Evolutionary conservation across 2,888 invertebrate genomes (phyloP).

Genomic region (Magallana nippona): DNA sequence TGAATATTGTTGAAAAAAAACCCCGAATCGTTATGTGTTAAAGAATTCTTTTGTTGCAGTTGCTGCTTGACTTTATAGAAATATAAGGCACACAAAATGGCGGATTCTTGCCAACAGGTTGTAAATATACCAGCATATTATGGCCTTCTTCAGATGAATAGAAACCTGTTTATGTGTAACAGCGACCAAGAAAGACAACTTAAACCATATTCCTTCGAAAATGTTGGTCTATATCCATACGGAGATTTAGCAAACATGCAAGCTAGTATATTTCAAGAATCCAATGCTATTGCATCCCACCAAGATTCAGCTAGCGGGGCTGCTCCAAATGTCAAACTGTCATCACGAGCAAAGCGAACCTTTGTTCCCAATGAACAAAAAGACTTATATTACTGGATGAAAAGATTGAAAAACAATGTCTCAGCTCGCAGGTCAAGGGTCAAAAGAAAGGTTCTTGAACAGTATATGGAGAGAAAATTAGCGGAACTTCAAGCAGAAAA

Average conservation of each 20-base stretch:
- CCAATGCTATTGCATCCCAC: neutral
- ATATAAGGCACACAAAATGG: neutral
- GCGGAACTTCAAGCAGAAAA: slow-evolving; percentile 43
- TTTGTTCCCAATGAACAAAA: slow-evolving; percentile 46
- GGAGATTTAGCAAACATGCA: neutral
- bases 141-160: slow-evolving; percentile 6
- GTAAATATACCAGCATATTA: neutral
- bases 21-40: too few relatives aligned
- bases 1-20: too few relatives aligned
- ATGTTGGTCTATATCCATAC: neutral
- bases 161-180: neutral
- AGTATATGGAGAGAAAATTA: slow-evolving; percentile 42
- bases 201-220: neutral
- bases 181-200: neutral
- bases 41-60: too few relatives aligned
- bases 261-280: neutral
- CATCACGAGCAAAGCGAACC: slow-evolving; percentile 40
- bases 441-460: slow-evolving; percentile 45
- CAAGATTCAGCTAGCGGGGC: neutral
- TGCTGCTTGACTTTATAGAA: too few relatives aligned
- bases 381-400: slow-evolving; percentile 45
- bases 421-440: slow-evolving; percentile 44
- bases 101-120: neutral
- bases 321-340: neutral
- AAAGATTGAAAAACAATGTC: slow-evolving; percentile 46